Base-by-base conservation (phyloP, 1,140 invertebrate genomes). In the Holcopasites calliopsidis region DNA sequence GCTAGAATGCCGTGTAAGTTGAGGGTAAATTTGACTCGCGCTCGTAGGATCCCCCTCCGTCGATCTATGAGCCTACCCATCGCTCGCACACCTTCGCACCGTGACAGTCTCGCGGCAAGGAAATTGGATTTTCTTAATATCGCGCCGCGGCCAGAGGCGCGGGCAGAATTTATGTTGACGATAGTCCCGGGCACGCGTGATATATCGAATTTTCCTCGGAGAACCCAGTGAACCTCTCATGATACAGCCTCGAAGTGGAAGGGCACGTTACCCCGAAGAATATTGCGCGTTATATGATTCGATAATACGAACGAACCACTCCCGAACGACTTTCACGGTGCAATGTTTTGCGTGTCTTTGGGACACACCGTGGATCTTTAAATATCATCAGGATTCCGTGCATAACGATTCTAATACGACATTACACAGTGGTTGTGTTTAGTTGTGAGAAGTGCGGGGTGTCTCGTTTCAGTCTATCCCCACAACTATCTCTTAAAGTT, bases 51-150 rank as follows among this genome's bases (percentile, higher is more conserved):
- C 57, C 49, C 31, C 74, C 26, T 62, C 18, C 44, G 61, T 68
- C 70, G 71, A 75, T 81, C 61, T 35, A 58, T 44, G 38, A 68
- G 64, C 55, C 58, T 33, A 66, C 55, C 52, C 61, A 11, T 23
- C 47, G 35, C 16, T n/a, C 35, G 60, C 28, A n/a, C 35, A 26
- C 50, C 71, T 70, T 64, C 26, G 28, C 50, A 42, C 35, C 66
- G 49, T 70, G 74, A 57, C 61, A 31, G 18, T 42, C 42, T 35
- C 65, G 33, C 18, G 49, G 57, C 55, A 61, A 77, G 75, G 74
- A 77, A 77, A 76, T 72, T 71, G 78, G 66, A 77, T 77, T 77
- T 77, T 77, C 74, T 76, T 80, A 72, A 76, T 76, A 76, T 70
- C 13, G 65, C 35, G n/a, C 69, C 49, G 47, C 65, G 68, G 23